Evolutionary conservation across 2,888 invertebrate genomes (phyloP).

Genomic region (Mactromeris polynyma): DNA sequence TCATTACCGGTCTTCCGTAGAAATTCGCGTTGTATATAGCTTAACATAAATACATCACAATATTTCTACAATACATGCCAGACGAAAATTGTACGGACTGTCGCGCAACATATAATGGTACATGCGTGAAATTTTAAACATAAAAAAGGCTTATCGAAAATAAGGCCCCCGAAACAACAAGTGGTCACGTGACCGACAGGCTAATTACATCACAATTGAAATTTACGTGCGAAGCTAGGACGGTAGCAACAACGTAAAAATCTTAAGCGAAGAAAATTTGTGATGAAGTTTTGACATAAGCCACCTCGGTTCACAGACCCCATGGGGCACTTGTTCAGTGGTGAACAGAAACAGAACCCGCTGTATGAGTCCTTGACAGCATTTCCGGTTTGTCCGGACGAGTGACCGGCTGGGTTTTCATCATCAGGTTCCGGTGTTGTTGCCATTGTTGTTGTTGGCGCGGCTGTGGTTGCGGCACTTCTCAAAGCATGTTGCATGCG

Average conservation of each 20-base stretch:
- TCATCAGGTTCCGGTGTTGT: constrained; percentile 33
- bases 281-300: constrained; percentile 35
- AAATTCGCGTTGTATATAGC: too few relatives aligned
- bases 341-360: constrained; percentile 57
- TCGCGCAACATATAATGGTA: background rate
- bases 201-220: constrained; percentile 12
- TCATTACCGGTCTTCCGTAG: background rate
- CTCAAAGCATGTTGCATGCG: too few relatives aligned
- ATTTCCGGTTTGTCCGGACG: background rate
- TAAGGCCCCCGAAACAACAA: background rate
- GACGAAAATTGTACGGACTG: background rate
- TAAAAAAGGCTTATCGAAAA: too few relatives aligned
- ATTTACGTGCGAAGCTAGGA: constrained; percentile 40
- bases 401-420: constrained; percentile 5
- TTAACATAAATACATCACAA: too few relatives aligned
- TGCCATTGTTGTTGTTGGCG: constrained; percentile 6
- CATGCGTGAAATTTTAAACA: background rate
- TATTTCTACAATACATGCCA: background rate
- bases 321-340: constrained; percentile 34
- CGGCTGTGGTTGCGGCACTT: background rate
- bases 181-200: background rate
- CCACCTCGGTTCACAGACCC: constrained; percentile 45
- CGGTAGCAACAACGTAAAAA: constrained; percentile 56
- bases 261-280: constrained; percentile 38
- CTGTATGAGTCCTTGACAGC: background rate